These are phyloP conservation scores for Koerneria pararmatus DNA, from an alignment of 2,888 invertebrate species.

Conservation along the genomic window DNA sequence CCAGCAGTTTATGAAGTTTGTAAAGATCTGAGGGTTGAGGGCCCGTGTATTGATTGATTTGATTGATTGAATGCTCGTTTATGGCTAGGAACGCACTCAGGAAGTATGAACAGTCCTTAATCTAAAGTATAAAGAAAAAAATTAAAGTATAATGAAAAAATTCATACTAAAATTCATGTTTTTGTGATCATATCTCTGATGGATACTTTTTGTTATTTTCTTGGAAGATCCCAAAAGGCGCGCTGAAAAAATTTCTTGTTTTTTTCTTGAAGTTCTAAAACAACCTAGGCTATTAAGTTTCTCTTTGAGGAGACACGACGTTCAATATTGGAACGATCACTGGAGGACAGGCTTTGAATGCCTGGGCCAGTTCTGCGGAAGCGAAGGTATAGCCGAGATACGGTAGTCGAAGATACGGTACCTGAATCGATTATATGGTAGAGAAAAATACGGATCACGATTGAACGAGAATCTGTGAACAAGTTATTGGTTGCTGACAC, in stretches of 20 bases:
- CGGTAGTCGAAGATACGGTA: background rate
- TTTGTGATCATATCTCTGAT: no score
- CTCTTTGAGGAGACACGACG: slow-evolving; percentile 47
- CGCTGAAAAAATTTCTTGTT: background rate
- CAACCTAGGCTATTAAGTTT: background rate
- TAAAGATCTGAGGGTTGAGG: no score
- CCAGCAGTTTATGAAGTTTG: no score
- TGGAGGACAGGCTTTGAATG: slow-evolving; percentile 56
- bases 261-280: background rate
- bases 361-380: slow-evolving; percentile 45
- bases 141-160: no score
- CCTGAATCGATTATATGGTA: background rate
- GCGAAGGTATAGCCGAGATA: slow-evolving; percentile 30
- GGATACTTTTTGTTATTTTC: background rate
- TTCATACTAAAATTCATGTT: no score
- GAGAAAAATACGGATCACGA: background rate
- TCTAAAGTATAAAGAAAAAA: no score
- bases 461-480: background rate
- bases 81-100: no score
- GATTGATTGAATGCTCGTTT: no score
- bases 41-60: no score
- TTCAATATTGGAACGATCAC: slow-evolving; percentile 49
- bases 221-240: background rate
- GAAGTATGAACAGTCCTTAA: no score
- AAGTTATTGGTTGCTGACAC: no score